A percentile compares a stretch with the other conserved stretches of the same genome.
Evolutionary conservation across 1,140 invertebrate species (phyloP).

Genomic region (Pseudomyrmex cubaensis): DNA sequence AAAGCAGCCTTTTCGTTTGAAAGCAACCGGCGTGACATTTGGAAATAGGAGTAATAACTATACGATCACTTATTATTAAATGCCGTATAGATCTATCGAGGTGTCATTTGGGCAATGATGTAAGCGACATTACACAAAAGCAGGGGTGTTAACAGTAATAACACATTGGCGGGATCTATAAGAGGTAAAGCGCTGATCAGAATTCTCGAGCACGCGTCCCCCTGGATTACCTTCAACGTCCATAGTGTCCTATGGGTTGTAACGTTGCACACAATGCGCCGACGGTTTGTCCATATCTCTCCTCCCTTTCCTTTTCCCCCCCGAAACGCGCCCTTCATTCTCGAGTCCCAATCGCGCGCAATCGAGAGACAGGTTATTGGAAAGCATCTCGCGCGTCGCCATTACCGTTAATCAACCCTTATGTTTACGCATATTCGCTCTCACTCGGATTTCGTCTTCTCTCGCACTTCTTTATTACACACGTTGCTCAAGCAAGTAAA

Average conservation of each 20-base stretch:
- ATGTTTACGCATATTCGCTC: conserved; percentile 70
- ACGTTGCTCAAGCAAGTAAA: conserved; percentile 8
- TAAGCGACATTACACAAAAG: conserved; percentile 54
- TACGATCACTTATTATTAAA: not conserved
- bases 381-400: conserved; percentile 67
- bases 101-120: conserved; percentile 57
- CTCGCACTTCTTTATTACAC: conserved; percentile 56
- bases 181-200: conserved; percentile 74
- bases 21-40: conserved; percentile 12
- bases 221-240: conserved; percentile 70
- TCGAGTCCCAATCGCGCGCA: conserved; percentile 36
- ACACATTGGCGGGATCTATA: conserved; percentile 70
- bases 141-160: conserved; percentile 73
- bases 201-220: conserved; percentile 73
- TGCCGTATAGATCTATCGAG: not conserved
- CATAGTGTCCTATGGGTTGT: conserved; percentile 46
- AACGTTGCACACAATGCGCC: conserved; percentile 65
- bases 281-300: conserved; percentile 48
- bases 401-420: conserved; percentile 75
- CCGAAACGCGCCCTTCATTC: conserved; percentile 4
- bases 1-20: not conserved
- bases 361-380: conserved; percentile 71
- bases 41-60: conserved; percentile 38
- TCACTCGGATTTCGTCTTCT: not conserved
- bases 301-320: not conserved